Conservation (phyloP, 2,797 vertebrate species). For the Pantherophis alleghaniensis region DNA sequence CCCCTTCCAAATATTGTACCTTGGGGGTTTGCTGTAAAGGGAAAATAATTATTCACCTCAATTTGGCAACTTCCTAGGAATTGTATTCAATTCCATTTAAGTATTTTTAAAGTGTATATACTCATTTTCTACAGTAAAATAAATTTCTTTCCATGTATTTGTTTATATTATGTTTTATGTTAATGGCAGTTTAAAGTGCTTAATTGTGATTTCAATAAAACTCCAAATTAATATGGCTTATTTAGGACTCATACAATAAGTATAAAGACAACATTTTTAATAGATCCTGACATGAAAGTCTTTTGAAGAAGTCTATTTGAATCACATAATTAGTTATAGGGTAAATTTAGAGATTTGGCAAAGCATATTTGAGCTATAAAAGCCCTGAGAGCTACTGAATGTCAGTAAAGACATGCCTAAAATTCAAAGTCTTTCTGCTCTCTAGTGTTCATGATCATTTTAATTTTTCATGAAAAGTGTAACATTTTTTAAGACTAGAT, state of each 20-base stretch:
- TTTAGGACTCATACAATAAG: background rate
- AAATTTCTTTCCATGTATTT: background rate
- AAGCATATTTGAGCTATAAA: background rate
- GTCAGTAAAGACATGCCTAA: background rate
- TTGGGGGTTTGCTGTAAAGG: background rate
- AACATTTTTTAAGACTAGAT: background rate
- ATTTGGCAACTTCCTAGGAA: background rate
- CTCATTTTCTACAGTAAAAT: background rate
- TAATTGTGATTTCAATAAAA: slow-evolving; percentile 21
- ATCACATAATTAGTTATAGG: background rate
- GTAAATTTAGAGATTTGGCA: background rate
- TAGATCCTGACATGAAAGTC: background rate
- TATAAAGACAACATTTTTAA: slow-evolving; percentile 4
- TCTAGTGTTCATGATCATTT: background rate
- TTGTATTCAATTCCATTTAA: background rate
- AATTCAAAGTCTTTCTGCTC: background rate
- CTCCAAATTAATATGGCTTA: slow-evolving; percentile 11
- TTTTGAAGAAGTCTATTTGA: background rate
- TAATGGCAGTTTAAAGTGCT: slow-evolving; percentile 14
- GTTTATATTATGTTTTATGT: background rate
- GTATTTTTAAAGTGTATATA: background rate
- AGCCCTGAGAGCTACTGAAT: background rate
- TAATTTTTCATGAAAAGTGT: background rate
- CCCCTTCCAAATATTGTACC: background rate
- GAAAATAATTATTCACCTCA: background rate